Evolutionary conservation across 2,888 invertebrate species (phyloP).

Genomic region (Temnothorax rugatulus): DNA sequence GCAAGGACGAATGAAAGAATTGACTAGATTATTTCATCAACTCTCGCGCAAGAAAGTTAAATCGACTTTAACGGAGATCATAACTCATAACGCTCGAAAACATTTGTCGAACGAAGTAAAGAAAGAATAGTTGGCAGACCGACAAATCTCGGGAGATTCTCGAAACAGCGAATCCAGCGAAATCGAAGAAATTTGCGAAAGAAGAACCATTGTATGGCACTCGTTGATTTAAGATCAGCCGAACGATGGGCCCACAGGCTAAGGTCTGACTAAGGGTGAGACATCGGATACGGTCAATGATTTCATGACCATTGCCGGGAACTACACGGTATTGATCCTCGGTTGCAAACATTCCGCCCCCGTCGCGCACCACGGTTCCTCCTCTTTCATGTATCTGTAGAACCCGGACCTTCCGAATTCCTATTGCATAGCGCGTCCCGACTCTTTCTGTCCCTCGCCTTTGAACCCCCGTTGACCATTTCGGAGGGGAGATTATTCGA

Average conservation of each 20-base stretch:
- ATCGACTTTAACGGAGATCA: slow-evolving; percentile 29
- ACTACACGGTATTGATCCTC: slow-evolving; percentile 62
- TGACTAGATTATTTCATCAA: slow-evolving; percentile 11
- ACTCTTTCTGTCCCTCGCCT: slow-evolving; percentile 23
- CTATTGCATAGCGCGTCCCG: slow-evolving; percentile 28
- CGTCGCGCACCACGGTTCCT: slow-evolving; percentile 32
- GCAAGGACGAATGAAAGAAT: not conserved
- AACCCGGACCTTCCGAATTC: slow-evolving; percentile 52
- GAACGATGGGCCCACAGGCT: not conserved
- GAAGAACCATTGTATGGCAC: slow-evolving; percentile 53
- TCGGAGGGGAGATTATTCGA: slow-evolving; percentile 5
- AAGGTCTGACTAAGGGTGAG: slow-evolving; percentile 4
- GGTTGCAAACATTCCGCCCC: slow-evolving; percentile 41
- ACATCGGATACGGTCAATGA: slow-evolving; percentile 47
- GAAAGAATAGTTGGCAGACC: slow-evolving; percentile 5
- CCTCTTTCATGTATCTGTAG: slow-evolving; percentile 47
- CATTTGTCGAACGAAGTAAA: slow-evolving; percentile 64
- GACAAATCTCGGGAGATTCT: slow-evolving; percentile 79
- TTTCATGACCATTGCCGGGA: slow-evolving; percentile 61
- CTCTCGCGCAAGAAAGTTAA: not conserved
- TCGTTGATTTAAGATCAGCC: slow-evolving; percentile 62
- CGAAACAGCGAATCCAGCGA: slow-evolving; percentile 62
- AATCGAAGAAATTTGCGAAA: slow-evolving; percentile 39
- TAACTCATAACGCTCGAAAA: slow-evolving; percentile 31
- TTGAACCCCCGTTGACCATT: slow-evolving; percentile 33